Evolutionary conservation across 2,113 vertebrate genomes (phyloP), one percentile per base, ranked within the genome.

Genomic region (Cyprinodon brontotheroides): DNA sequence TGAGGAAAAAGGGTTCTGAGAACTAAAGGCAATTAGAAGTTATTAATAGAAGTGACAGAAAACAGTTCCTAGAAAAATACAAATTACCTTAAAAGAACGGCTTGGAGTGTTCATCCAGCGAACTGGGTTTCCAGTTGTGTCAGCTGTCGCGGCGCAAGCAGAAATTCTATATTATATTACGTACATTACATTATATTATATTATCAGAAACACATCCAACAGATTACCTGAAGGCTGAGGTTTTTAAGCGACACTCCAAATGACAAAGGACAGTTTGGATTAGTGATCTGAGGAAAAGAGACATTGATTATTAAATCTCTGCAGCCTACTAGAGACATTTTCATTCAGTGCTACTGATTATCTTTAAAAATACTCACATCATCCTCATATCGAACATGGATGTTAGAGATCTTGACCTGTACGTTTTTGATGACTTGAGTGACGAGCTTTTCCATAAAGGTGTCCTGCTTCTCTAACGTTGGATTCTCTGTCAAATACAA

Each of bases 391-490:
- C 98, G 96, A 85, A 99, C 75, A 65, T 99, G 98, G 80, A 99
- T 98, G 83, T 95, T 98, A 71, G 97, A 97, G 90, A 99, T 98
- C 92, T 97, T 98, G 89, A 99, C 93, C 84, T 99, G 97, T 83
- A 99, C 95, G 93, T 99, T 99, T 94, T 98, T 99, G 87, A 99
- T 98, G 80, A 99, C 96, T 90, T 99, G 98, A 84, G 98, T 98
- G 72, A 97, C 91, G 82, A 99, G 92, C 84, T 99, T 99, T 94
- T 99, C 98, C 81, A 96, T 89, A 87, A 99, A 99, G 13, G 95
- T 97, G 86, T 98, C 97, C 82, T 97, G 97, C 75, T 97, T 98
- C 83, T 98, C 96, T 20, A 90, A 68, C 63, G 76, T 89, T 10
- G 89, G 93, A 81, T 97, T 95, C 78, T 96, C 98, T 99, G 93